Evolutionary conservation across 92 coral and sea anemone species (phyloP), one percentile per base, ranked within the genome.

Genomic region (Phymanthus crucifer): DNA sequence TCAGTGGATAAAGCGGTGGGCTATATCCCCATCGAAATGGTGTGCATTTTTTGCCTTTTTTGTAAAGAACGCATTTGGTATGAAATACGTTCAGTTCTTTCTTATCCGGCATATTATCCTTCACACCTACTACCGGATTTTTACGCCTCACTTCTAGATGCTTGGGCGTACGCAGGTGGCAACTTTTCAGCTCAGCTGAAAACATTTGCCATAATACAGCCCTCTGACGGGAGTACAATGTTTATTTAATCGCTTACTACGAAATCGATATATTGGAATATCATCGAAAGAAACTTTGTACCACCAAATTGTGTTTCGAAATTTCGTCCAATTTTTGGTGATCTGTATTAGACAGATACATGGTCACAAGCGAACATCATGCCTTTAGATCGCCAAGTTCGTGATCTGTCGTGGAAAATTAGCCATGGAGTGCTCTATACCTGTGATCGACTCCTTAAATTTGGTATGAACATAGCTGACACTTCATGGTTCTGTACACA

Each of bases 161-260:
- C 88, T 3, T 85, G 88, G 84, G 33, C 31, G 6, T 64, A 40
- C 6, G 31, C 73, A 0, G 75, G 26, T 0, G 88, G 88, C 0
- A 56, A 72, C 40, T 48, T 12, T 21, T 48, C 57, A 12, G n/a
- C 3, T 48, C 57, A 48, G 3, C 16, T 48, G 18, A 18, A 18
- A 48, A 12, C 18, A 10, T 48, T 48, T 48, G 18, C 57, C 16
- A 48, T 48, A 3, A 6, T 1, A 3, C 19, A 12, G n/a, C 16
- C 57, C 18, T 13, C 18, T 48, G n/a, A 48, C 3, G 57, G 57
- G 2, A 12, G 19, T 18, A 3, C 57, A 48, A 0, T 12, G 57
- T 48, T 21, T 48, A 18, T 48, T 12, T 13, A 3, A 12, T 18
- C 18, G 10, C 18, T 1, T 13, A 12, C 57, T 48, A 48, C 57